These are phyloP conservation scores for Leptopterna dolabrata DNA, from an alignment of 2,888 invertebrate genomes.

Conservation along the genomic window DNA sequence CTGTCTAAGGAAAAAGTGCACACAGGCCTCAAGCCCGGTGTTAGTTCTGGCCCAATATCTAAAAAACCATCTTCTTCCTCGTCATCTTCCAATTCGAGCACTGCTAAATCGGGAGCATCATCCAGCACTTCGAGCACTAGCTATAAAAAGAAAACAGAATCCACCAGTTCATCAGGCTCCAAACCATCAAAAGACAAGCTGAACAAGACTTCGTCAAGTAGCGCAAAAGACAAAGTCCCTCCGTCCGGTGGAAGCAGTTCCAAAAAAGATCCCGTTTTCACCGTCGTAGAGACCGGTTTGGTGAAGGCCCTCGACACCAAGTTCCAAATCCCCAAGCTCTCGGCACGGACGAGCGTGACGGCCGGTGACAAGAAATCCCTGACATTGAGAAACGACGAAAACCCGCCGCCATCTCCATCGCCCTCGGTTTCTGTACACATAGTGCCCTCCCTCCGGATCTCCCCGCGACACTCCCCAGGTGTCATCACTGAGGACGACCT, in stretches of 20 bases:
- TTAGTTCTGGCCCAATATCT: conserved; percentile 65
- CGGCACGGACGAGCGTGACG: conserved; percentile 69
- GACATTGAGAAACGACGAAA: conserved; percentile 56
- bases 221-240: conserved; percentile 22
- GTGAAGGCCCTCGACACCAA: conserved; percentile 84
- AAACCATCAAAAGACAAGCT: conserved; percentile 44
- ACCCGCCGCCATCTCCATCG: conserved; percentile 68
- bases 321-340: conserved; percentile 88
- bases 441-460: conserved; percentile 77
- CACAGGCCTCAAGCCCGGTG: conserved; percentile 80
- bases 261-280: conserved; percentile 28
- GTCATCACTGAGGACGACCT: conserved; percentile 90
- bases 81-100: conserved; percentile 67
- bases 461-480: conserved; percentile 80
- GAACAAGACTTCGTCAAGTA: neutral
- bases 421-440: conserved; percentile 79
- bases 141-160: conserved; percentile 20
- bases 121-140: conserved; percentile 71
- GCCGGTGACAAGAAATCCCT: conserved; percentile 60
- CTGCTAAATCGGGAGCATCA: conserved; percentile 70
- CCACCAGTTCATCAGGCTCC: conserved; percentile 8
- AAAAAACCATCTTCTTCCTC: conserved; percentile 69
- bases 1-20: conserved; percentile 67
- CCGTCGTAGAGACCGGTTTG: conserved; percentile 68
- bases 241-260: neutral